Percentiles rank a stretch among this genome's conserved stretches.
phyloP scores from a whole-genome alignment of 2,797 vertebrate species.

The Pantherophis vulpinus region DNA sequence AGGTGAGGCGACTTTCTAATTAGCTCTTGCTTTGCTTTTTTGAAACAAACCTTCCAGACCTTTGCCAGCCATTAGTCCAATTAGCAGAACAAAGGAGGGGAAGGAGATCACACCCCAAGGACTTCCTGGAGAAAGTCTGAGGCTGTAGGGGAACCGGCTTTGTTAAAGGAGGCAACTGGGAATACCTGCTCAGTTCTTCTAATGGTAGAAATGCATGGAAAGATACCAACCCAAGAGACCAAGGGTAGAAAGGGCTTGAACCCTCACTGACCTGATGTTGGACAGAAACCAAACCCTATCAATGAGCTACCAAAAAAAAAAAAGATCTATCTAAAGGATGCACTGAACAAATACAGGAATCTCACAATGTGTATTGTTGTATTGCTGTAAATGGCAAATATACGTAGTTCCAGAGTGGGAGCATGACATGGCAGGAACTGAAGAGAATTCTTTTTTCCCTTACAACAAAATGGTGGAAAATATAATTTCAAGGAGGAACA shows the following conservation, averaged over 20 bases:
- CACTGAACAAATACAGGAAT: neutral
- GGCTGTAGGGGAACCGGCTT: neutral
- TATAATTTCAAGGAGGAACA: neutral
- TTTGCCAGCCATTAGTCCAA: constrained; percentile 18
- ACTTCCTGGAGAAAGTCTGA: neutral
- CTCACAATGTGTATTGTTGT: neutral
- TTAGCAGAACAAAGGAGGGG: constrained; percentile 15
- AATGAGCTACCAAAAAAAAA: neutral
- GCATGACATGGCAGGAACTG: no score
- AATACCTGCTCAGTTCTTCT: neutral
- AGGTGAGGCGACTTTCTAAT: neutral
- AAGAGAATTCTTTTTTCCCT: neutral
- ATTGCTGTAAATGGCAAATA: neutral
- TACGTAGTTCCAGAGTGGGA: no score
- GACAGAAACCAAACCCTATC: neutral
- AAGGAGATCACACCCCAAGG: neutral
- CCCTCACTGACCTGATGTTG: neutral
- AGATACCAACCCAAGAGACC: neutral
- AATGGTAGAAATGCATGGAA: neutral
- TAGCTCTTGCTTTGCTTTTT: neutral
- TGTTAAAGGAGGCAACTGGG: constrained; percentile 23
- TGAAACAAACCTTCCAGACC: neutral
- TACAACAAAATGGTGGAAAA: neutral
- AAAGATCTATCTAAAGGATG: neutral
- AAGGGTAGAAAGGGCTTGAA: constrained; percentile 12